Base-by-base conservation (phyloP, 64 coral and sea anemone species). In the Montipora efflorescens region DNA sequence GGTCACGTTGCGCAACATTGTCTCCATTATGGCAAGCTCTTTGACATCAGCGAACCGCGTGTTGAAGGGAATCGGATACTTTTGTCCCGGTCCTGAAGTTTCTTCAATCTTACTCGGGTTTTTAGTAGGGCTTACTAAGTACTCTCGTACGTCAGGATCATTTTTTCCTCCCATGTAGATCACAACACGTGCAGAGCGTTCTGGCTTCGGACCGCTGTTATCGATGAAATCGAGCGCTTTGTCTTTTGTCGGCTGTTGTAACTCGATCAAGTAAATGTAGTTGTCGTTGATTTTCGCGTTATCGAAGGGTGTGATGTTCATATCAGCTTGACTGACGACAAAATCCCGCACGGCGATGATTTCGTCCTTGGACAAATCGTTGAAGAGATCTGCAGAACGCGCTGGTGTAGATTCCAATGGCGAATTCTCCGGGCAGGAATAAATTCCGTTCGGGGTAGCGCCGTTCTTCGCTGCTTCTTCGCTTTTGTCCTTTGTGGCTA, bases 181-280 rank as follows among this genome's bases (percentile, higher is more conserved):
- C 8, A 87, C 82, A 10, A 92, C 93, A 7, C 87, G 81, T 12
- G 96, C 96, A 21, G 87, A 66, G 44, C 83, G 75, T 15, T 83
- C 43, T 1, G 92, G 96, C 67, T 89, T 92, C 12, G 18, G 71
- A 50, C 59, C 79, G 22, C 72, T 94, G 9, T 84, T 84, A 47
- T 97, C 95, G 22, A 97, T 67, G 46, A 88, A 92, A 10, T 84
- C 77, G 2, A 97, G 92, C n/a, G 90, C 93, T 48, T 91, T 79
- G 15, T 57, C 77, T 84, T 97, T 97, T 2, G 59, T 49, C 7
- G 95, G 92, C 8, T 78, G 57, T 18, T 84, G 82, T 0, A 93
- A 76, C 69, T 97, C 86, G 78, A 97, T 97, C 51, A 97, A 91
- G 75, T 94, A 94, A 45, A 97, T 97, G 36, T 94, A 94, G 84